A percentile compares a stretch with the other conserved stretches of the same genome.
Evolutionary conservation across 2,113 vertebrate species (phyloP).

Genomic region (Bostrychus sinensis): DNA sequence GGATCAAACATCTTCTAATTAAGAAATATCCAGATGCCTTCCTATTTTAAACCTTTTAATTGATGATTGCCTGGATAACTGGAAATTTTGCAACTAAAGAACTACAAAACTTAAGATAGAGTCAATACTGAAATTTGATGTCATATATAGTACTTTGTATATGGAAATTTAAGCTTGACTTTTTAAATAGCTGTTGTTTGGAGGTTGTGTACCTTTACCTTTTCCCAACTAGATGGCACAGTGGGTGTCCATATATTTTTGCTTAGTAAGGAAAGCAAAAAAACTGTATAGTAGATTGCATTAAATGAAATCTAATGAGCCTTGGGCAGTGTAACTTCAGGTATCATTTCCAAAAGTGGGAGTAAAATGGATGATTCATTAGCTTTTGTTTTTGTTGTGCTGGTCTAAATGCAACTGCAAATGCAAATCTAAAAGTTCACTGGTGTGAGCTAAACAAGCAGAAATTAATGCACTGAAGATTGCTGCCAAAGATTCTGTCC

Average conservation of each 20-base stretch:
- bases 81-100: too few species aligned
- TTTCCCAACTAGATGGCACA: background rate
- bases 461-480: constrained; percentile 44
- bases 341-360: constrained; percentile 12
- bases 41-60: too few species aligned
- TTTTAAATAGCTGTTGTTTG: too few species aligned
- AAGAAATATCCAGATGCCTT: too few species aligned
- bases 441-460: constrained; percentile 51
- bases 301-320: constrained; percentile 7
- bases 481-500: constrained; percentile 35
- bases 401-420: constrained; percentile 41
- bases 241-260: background rate
- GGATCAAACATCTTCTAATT: too few species aligned
- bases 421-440: constrained; percentile 37
- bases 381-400: constrained; percentile 14
- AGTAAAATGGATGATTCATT: constrained; percentile 45
- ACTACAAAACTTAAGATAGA: too few species aligned
- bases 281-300: background rate
- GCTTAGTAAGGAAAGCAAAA: background rate
- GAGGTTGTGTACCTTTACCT: too few species aligned
- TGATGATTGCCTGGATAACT: too few species aligned
- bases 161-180: too few species aligned
- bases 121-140: too few species aligned
- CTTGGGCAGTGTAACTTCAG: background rate
- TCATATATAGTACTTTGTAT: too few species aligned